These are phyloP conservation scores for Erythrocebus patas DNA, from an alignment of 2,113 vertebrate species.

Conservation along the genomic window DNA sequence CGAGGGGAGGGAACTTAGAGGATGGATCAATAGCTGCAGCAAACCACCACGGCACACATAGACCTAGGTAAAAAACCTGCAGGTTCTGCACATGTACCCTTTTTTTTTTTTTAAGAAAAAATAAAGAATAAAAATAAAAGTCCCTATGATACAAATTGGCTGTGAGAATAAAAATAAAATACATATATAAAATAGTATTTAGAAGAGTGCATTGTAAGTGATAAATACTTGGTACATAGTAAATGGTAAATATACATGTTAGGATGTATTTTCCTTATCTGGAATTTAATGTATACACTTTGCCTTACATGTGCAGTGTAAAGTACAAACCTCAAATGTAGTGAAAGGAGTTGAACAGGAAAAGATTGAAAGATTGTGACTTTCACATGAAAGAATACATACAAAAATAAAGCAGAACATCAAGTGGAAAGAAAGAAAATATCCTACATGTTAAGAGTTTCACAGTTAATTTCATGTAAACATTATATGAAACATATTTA, in stretches of 20 bases:
- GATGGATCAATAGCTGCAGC: too few relatives aligned
- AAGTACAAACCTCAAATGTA: not conserved
- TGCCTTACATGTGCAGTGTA: not conserved
- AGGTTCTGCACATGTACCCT: too few relatives aligned
- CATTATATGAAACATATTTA: not conserved
- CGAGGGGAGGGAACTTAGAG: too few relatives aligned
- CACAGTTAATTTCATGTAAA: constrained; percentile 11
- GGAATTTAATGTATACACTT: not conserved
- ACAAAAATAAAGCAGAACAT: not conserved
- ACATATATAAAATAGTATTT: not conserved
- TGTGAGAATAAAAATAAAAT: constrained; percentile 26
- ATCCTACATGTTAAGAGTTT: not conserved
- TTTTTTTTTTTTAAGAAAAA: too few relatives aligned
- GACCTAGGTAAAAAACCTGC: too few relatives aligned
- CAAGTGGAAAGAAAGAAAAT: not conserved
- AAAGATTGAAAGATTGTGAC: not conserved
- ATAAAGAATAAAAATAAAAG: not conserved
- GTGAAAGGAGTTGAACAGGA: not conserved
- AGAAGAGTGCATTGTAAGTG: not conserved
- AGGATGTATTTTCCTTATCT: not conserved
- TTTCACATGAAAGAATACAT: not conserved
- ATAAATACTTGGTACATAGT: not conserved
- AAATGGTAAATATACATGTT: not conserved
- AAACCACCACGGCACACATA: too few relatives aligned
- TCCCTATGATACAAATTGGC: not conserved